Conservation (phyloP, 2,888 invertebrate genomes). For the Apamea epomidion region DNA sequence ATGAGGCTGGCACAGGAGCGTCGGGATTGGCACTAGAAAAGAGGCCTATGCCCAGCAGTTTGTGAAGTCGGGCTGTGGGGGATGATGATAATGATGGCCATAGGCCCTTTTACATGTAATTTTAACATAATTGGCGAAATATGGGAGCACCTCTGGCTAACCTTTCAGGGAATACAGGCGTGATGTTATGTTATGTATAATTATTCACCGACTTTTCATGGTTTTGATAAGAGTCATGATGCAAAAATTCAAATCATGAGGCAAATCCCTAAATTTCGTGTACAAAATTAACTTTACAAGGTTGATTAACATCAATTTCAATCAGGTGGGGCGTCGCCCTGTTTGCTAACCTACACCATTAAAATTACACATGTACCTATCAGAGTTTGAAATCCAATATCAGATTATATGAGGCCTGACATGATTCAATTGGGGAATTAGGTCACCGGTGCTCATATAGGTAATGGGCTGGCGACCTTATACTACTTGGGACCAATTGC, state of each 20-base stretch:
- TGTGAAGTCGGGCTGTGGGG: too few relatives aligned
- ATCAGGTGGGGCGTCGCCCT: constrained; percentile 10
- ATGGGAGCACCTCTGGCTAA: too few relatives aligned
- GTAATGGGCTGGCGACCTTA: constrained; percentile 36
- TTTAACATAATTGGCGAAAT: too few relatives aligned
- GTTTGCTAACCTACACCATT: constrained; percentile 28
- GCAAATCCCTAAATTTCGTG: not conserved
- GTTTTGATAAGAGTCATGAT: not conserved
- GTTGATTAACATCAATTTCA: constrained; percentile 41
- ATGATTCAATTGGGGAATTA: constrained; percentile 54
- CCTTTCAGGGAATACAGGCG: too few relatives aligned
- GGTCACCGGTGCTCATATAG: constrained; percentile 35
- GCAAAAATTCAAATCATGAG: not conserved
- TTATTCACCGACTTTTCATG: not conserved
- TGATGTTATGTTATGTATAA: too few relatives aligned
- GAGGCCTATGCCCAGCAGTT: not conserved
- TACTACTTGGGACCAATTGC: constrained; percentile 54
- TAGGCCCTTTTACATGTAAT: too few relatives aligned
- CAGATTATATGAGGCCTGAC: constrained; percentile 43
- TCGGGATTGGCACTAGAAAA: not conserved
- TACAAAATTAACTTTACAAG: constrained; percentile 26
- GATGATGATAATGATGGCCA: too few relatives aligned
- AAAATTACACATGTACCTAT: constrained; percentile 33
- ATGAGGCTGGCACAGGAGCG: too few relatives aligned
- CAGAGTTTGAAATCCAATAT: constrained; percentile 48